These are phyloP conservation scores for Acanthurus lineatus DNA, from an alignment of 2,797 vertebrate species.

Conservation along the genomic window DNA sequence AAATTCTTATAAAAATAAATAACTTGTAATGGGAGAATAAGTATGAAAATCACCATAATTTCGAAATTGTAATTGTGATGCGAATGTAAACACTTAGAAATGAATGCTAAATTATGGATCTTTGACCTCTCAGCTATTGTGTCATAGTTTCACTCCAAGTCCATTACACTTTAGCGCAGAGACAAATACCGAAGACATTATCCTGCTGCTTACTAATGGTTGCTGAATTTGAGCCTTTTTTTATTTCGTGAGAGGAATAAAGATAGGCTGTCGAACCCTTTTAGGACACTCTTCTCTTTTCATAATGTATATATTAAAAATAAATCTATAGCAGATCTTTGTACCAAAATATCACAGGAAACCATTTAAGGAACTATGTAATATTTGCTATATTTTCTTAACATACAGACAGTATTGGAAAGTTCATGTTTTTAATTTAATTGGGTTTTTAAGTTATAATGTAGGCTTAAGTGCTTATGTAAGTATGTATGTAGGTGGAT, in stretches of 20 bases:
- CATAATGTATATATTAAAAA: not conserved
- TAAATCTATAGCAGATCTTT: not conserved
- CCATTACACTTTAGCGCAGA: not conserved
- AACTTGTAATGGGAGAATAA: no score
- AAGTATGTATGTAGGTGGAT: not conserved
- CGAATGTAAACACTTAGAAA: not conserved
- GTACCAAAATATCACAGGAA: not conserved
- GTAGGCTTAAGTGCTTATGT: not conserved
- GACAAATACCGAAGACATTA: not conserved
- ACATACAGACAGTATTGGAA: not conserved
- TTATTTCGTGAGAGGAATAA: not conserved
- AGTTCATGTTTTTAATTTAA: no score
- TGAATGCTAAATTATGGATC: not conserved
- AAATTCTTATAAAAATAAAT: no score
- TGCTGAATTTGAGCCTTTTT: slow-evolving; percentile 3
- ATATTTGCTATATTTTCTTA: not conserved
- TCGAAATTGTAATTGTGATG: not conserved
- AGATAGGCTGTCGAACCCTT: not conserved
- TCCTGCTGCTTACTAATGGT: not conserved
- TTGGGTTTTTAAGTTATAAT: not conserved
- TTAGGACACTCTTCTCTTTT: not conserved
- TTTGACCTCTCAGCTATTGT: not conserved
- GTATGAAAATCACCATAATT: not conserved
- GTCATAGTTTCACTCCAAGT: not conserved
- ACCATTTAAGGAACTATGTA: not conserved